Percentiles rank a stretch among this genome's conserved stretches.
These are phyloP conservation scores for Formica selysi DNA, from an alignment of 1,140 invertebrate species.

Conservation along the genomic window DNA sequence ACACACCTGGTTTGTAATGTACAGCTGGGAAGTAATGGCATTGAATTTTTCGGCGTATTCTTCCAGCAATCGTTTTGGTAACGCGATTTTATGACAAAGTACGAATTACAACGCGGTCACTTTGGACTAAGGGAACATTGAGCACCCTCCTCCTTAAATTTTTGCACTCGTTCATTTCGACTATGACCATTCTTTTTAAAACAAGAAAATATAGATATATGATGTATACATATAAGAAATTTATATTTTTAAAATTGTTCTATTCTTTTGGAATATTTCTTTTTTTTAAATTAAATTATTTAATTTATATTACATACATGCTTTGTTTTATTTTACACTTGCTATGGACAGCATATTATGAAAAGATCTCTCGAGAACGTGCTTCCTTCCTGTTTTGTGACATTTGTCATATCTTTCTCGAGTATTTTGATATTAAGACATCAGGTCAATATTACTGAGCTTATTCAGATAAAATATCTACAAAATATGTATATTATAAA, in stretches of 20 bases:
- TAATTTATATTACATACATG: not conserved
- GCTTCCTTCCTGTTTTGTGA: not conserved
- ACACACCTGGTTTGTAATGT: not conserved
- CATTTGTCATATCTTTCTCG: not conserved
- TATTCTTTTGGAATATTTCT: not conserved
- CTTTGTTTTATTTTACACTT: not conserved
- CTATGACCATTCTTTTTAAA: not conserved
- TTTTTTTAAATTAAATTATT: conserved; percentile 20
- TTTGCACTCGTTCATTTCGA: not conserved
- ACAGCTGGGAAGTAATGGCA: not conserved
- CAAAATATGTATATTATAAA: no score
- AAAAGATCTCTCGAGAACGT: not conserved
- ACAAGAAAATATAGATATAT: not conserved
- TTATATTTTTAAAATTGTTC: not conserved
- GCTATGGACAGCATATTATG: not conserved
- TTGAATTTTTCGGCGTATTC: conserved; percentile 7
- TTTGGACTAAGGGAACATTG: conserved; percentile 63
- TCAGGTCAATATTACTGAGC: not conserved
- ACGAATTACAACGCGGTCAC: not conserved
- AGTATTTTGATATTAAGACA: not conserved
- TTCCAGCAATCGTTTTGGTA: not conserved
- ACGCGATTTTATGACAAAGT: not conserved
- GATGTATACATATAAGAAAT: not conserved
- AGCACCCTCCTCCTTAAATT: not conserved
- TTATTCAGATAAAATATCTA: not conserved